phyloP scores from a whole-genome alignment of 1,140 invertebrate species.

The Olivierus martensii region DNA sequence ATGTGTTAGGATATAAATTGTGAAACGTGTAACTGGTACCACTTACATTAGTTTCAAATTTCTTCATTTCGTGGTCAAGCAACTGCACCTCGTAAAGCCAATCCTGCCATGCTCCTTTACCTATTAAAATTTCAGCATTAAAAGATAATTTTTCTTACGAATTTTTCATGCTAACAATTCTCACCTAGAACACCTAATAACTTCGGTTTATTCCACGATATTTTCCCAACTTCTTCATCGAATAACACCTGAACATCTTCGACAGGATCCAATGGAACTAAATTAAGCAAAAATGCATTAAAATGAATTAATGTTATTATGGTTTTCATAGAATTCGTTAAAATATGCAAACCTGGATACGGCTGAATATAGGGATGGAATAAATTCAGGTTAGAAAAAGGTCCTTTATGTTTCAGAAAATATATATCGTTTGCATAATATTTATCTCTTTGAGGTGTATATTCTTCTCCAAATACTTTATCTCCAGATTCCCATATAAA shows the following conservation, averaged over 20 bases:
- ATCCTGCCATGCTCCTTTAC: conserved; percentile 55
- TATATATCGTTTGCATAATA: conserved; percentile 53
- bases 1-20: conserved; percentile 50
- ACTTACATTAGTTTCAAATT: conserved; percentile 7
- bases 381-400: conserved; percentile 40
- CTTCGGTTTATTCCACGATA: conserved; percentile 62
- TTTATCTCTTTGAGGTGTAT: conserved; percentile 34
- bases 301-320: too few species aligned
- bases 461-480: conserved; percentile 54
- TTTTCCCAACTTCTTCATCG: conserved; percentile 45
- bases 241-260: conserved; percentile 60
- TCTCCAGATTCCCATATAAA: conserved; percentile 57
- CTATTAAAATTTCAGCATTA: conserved; percentile 13
- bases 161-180: neutral
- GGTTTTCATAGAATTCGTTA: neutral
- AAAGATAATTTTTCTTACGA: neutral
- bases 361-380: conserved; percentile 51
- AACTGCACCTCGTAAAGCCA: conserved; percentile 70
- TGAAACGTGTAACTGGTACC: conserved; percentile 9
- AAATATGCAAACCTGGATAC: conserved; percentile 39
- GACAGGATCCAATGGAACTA: conserved; percentile 54
- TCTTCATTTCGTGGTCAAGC: conserved; percentile 28
- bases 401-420: conserved; percentile 21
- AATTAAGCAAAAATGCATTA: too few species aligned
- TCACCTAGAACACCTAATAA: conserved; percentile 57